Evolutionary conservation across 2,113 vertebrate species (phyloP).

Genomic region (Pseudonaja textilis): DNA sequence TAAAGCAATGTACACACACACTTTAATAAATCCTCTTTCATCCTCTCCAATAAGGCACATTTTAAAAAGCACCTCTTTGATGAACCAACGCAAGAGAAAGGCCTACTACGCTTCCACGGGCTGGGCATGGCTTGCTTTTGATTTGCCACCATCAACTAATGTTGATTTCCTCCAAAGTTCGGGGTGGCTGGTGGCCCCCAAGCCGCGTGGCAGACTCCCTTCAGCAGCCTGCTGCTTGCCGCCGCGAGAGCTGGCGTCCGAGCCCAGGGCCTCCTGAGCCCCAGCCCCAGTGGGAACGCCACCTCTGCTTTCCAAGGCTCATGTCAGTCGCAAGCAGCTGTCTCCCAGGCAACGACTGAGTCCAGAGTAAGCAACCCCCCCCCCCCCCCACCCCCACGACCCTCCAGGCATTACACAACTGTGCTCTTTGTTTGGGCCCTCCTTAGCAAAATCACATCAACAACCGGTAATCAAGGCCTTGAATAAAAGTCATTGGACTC

Average conservation of each 20-base stretch:
- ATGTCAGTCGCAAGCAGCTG: background rate
- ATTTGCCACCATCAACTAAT: background rate
- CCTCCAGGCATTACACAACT: background rate
- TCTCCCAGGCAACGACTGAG: background rate
- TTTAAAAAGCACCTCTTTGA: background rate
- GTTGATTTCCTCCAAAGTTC: background rate
- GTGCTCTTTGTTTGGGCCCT: background rate
- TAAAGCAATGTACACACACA: background rate
- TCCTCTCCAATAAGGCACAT: background rate
- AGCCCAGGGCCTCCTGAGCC: background rate
- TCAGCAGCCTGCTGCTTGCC: background rate
- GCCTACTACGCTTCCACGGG: background rate
- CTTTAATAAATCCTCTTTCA: background rate
- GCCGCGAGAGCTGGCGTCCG: background rate
- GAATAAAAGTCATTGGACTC: background rate
- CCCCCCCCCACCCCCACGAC: background rate
- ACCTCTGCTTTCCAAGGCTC: background rate
- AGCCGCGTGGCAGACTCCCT: background rate
- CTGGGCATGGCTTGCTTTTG: background rate
- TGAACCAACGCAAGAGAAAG: background rate
- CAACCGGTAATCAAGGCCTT: background rate
- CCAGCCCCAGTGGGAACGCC: background rate
- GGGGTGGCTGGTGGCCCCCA: background rate
- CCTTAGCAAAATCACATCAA: slow-evolving; percentile 4
- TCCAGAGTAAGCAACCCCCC: background rate